These are phyloP conservation scores for Rhagophthalmus giganteus DNA, from an alignment of 2,888 invertebrate genomes.

Conservation along the genomic window DNA sequence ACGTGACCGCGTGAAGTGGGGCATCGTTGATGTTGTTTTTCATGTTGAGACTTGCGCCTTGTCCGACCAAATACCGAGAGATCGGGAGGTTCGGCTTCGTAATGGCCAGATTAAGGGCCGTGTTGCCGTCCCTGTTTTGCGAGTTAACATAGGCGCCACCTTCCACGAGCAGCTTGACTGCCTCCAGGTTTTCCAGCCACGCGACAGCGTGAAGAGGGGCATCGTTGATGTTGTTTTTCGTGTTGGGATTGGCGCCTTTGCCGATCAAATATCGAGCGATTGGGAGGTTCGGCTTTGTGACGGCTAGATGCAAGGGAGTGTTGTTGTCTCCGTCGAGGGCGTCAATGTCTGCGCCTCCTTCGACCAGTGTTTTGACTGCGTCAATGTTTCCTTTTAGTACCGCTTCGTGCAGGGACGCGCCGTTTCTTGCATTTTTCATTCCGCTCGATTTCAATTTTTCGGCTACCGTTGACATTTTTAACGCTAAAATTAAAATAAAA, in stretches of 20 bases:
- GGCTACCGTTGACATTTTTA: too few relatives aligned
- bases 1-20: too few relatives aligned
- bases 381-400: too few relatives aligned
- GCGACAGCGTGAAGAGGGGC: neutral
- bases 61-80: too few relatives aligned
- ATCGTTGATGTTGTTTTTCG: neutral
- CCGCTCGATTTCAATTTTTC: too few relatives aligned
- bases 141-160: conserved; percentile 1
- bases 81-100: too few relatives aligned
- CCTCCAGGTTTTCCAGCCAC: neutral
- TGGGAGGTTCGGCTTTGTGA: neutral
- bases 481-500: too few relatives aligned
- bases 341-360: neutral
- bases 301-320: neutral
- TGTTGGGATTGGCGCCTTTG: neutral
- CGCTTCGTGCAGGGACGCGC: too few relatives aligned
- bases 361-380: too few relatives aligned
- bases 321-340: neutral
- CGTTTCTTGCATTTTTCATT: too few relatives aligned
- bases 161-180: neutral
- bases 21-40: too few relatives aligned
- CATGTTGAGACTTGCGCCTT: too few relatives aligned
- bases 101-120: neutral
- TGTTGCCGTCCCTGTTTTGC: neutral
- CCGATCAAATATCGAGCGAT: neutral